A percentile compares a stretch with the other conserved stretches of the same genome.
Conservation (phyloP, 2,888 invertebrate genomes). For the Nephrotoma flavescens region DNA sequence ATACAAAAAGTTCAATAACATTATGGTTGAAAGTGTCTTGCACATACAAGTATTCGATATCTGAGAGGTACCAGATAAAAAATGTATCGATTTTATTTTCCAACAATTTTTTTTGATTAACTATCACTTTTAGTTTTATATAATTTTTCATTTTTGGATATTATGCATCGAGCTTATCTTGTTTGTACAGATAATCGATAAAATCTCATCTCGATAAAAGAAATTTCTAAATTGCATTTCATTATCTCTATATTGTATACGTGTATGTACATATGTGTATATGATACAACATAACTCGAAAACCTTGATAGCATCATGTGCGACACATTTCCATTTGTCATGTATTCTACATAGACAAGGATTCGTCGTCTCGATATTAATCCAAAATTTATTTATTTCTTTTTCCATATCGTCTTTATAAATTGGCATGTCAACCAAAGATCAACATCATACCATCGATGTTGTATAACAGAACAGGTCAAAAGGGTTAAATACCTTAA, state of each 20-base stretch:
- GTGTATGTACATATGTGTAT: too few relatives aligned
- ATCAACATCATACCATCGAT: neutral
- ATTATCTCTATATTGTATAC: neutral
- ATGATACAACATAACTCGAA: neutral
- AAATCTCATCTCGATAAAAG: neutral
- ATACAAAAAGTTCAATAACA: neutral
- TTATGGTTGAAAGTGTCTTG: neutral
- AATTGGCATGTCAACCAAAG: neutral
- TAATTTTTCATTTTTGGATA: neutral
- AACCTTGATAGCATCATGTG: neutral
- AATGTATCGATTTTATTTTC: neutral
- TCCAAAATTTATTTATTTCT: neutral
- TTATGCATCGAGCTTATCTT: neutral
- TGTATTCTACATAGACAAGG: neutral
- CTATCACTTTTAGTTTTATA: neutral
- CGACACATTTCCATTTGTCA: neutral
- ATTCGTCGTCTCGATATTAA: neutral
- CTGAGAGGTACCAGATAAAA: neutral
- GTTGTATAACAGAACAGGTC: neutral
- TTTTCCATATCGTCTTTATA: too few relatives aligned
- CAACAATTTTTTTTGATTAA: neutral
- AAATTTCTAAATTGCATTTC: neutral
- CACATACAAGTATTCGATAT: neutral
- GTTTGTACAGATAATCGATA: neutral
- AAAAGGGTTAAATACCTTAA: neutral